A percentile compares a stretch with the other conserved stretches of the same genome.
Evolutionary conservation across 2,888 invertebrate genomes (phyloP).

Genomic region (Fragum whitleyi): DNA sequence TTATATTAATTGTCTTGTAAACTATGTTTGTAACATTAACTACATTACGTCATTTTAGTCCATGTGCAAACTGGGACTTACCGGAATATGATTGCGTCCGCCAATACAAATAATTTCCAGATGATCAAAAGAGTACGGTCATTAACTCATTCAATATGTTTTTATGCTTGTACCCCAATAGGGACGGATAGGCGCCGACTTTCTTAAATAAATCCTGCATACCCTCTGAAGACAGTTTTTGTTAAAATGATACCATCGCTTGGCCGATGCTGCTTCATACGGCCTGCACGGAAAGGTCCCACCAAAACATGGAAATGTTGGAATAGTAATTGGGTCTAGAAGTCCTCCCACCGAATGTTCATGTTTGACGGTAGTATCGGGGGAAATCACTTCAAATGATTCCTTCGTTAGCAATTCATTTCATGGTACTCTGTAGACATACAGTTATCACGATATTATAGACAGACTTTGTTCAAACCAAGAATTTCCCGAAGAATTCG

Average conservation of each 20-base stretch:
- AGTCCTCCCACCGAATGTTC: slow-evolving; percentile 19
- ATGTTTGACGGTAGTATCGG: neutral
- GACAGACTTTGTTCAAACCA: neutral
- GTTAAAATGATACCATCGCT: slow-evolving; percentile 6
- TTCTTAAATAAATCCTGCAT: slow-evolving; percentile 12
- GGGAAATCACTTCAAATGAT: slow-evolving; percentile 24
- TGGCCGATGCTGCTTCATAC: neutral
- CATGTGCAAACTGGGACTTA: slow-evolving; percentile 12
- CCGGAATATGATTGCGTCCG: neutral
- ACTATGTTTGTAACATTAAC: neutral
- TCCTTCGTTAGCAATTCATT: slow-evolving; percentile 21
- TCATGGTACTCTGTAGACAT: slow-evolving; percentile 3
- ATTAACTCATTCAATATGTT: neutral
- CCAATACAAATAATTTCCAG: neutral
- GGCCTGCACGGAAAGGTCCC: slow-evolving; percentile 4
- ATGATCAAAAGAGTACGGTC: slow-evolving; percentile 11
- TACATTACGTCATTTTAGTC: slow-evolving; percentile 6
- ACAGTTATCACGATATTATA: neutral
- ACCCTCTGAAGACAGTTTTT: slow-evolving; percentile 9
- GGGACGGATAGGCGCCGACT: slow-evolving; percentile 8
- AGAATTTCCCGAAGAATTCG: too few relatives aligned
- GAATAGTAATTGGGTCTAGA: neutral
- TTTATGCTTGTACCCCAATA: slow-evolving; percentile 3
- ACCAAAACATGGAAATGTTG: neutral
- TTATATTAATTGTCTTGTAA: slow-evolving; percentile 1